Conservation (phyloP, 2,797 vertebrate species). For the Apodemus agrarius region DNA sequence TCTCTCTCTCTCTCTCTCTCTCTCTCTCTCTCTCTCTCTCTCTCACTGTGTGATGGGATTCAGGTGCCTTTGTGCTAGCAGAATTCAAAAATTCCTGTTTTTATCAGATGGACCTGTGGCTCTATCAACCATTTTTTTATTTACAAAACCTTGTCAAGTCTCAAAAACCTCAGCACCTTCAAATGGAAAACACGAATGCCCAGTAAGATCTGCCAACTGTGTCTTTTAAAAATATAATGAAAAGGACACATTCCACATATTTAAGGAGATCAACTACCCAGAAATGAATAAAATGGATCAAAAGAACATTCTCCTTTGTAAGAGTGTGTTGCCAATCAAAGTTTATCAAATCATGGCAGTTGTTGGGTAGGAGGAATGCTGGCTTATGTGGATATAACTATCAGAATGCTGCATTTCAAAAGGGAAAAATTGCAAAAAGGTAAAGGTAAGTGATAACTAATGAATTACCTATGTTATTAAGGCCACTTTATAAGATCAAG, state of each 20-base stretch:
- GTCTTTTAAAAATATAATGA: constrained; percentile 50
- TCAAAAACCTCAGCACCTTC: constrained; percentile 81
- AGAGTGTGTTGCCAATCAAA: background rate
- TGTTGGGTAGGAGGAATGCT: background rate
- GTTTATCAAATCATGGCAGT: constrained; percentile 15
- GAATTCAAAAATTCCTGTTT: constrained; percentile 85
- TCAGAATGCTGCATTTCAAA: constrained; percentile 49
- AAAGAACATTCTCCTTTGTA: constrained; percentile 76
- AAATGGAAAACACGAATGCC: constrained; percentile 77
- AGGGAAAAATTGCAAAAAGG: too few relatives aligned
- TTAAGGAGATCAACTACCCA: constrained; percentile 76
- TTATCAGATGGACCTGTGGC: constrained; percentile 83
- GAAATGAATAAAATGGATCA: constrained; percentile 84
- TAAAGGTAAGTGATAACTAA: background rate
- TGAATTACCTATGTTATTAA: constrained; percentile 35
- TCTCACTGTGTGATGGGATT: constrained; percentile 81
- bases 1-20: background rate
- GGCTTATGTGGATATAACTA: background rate
- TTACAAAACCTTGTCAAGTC: constrained; percentile 89
- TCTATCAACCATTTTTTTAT: constrained; percentile 87
- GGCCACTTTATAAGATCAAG: constrained; percentile 39
- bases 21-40: background rate
- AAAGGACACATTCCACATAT: constrained; percentile 71
- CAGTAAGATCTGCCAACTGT: constrained; percentile 77
- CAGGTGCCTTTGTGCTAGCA: constrained; percentile 87